phyloP scores from a whole-genome alignment of 2,888 invertebrate genomes.

The Epinotia brunnichana region DNA sequence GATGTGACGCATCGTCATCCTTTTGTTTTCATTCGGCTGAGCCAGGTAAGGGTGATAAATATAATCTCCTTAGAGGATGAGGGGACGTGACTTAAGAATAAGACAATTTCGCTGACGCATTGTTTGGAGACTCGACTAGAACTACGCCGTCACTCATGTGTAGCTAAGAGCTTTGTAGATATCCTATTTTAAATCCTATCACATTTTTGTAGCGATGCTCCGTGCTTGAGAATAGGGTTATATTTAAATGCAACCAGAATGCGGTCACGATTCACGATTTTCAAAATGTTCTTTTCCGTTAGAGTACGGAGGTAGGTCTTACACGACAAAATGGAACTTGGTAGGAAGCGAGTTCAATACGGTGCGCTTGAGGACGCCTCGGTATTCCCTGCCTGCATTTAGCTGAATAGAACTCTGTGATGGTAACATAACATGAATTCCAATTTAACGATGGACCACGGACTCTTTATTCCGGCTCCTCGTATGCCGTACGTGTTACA shows the following conservation, averaged over 20 bases:
- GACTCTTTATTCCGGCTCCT: constrained; percentile 27
- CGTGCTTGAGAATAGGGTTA: constrained; percentile 6
- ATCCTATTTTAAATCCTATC: constrained; percentile 17
- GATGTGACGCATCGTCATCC: constrained; percentile 44
- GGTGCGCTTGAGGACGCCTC: constrained; percentile 53
- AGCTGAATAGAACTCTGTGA: constrained; percentile 62
- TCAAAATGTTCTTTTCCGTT: constrained; percentile 26
- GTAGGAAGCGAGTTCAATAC: constrained; percentile 34
- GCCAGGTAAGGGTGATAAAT: constrained; percentile 66
- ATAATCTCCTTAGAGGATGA: constrained; percentile 71
- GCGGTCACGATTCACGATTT: constrained; percentile 30
- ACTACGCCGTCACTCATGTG: constrained; percentile 31
- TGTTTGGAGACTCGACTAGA: constrained; percentile 63
- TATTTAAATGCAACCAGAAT: constrained; percentile 40
- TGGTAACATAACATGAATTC: constrained; percentile 65
- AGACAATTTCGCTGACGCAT: constrained; percentile 72
- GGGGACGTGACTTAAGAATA: constrained; percentile 73
- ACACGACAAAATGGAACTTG: constrained; percentile 32
- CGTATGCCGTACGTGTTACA: constrained; percentile 52
- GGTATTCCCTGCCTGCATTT: constrained; percentile 56
- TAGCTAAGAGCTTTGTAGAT: constrained; percentile 28
- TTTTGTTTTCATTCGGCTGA: constrained; percentile 64
- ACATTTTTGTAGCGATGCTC: constrained; percentile 6
- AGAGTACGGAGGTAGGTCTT: constrained; percentile 10
- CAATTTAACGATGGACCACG: constrained; percentile 62